Percentiles rank a stretch among this genome's conserved stretches.
Conservation (phyloP, 92 coral and sea anemone genomes). For the Anthopleura xanthogrammica region DNA sequence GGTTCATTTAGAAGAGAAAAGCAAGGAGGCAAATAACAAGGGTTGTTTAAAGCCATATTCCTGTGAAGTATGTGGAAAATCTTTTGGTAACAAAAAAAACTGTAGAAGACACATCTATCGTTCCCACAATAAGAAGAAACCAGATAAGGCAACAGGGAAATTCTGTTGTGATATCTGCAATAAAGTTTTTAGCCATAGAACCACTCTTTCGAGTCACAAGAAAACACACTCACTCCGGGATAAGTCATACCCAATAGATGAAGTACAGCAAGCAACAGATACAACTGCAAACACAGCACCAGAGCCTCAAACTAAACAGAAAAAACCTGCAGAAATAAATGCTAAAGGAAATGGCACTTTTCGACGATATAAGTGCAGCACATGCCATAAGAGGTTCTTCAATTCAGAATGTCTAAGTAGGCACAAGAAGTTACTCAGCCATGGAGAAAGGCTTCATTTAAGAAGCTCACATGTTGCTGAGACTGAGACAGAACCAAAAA, state of each 20-base stretch:
- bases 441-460: neutral
- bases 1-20: neutral
- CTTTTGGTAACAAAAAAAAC: neutral
- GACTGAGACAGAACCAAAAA: neutral
- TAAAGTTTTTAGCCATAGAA: neutral
- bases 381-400: neutral
- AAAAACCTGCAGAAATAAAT: neutral
- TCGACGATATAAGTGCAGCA: neutral
- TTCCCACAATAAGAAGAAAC: neutral
- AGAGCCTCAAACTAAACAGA: neutral
- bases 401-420: neutral
- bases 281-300: neutral
- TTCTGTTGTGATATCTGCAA: slow-evolving; percentile 2
- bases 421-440: neutral
- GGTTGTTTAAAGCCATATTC: neutral
- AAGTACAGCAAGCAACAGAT: neutral
- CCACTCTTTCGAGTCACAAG: slow-evolving; percentile 8
- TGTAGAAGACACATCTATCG: neutral
- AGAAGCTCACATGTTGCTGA: neutral
- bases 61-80: neutral
- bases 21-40: neutral
- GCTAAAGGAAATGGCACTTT: neutral
- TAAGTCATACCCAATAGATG: too few relatives aligned
- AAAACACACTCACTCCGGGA: neutral
- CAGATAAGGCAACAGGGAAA: neutral